These are phyloP conservation scores for Phalera bucephala DNA, from an alignment of 2,888 invertebrate species.

Conservation along the genomic window DNA sequence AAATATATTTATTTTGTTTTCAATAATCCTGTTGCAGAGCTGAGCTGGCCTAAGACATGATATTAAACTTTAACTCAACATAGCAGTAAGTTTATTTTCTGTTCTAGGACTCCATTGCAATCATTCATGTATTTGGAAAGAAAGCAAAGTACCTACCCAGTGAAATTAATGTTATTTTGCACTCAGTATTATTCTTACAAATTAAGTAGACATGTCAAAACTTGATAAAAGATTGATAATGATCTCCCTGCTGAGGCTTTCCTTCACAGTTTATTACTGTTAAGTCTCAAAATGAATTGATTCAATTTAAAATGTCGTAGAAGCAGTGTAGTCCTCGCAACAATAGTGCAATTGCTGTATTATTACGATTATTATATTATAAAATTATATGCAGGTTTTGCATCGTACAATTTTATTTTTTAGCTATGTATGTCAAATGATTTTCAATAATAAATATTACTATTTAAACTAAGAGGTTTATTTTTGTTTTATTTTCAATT, in stretches of 20 bases:
- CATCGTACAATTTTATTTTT: constrained; percentile 81
- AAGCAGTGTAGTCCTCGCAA: constrained; percentile 80
- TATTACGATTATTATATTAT: constrained; percentile 62
- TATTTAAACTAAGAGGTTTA: constrained; percentile 73
- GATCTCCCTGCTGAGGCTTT: constrained; percentile 71
- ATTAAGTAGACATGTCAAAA: constrained; percentile 67
- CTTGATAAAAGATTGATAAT: constrained; percentile 57
- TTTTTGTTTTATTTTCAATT: constrained; percentile 66
- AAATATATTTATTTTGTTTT: constrained; percentile 40
- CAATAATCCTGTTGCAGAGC: constrained; percentile 51
- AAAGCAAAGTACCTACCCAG: constrained; percentile 61
- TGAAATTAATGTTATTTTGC: constrained; percentile 74
- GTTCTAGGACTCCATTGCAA: constrained; percentile 59
- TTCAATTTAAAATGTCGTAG: constrained; percentile 62
- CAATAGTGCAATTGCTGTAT: constrained; percentile 79
- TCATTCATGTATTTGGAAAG: constrained; percentile 41
- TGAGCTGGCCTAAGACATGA: constrained; percentile 71
- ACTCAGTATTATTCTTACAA: constrained; percentile 74
- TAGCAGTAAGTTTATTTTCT: constrained; percentile 57
- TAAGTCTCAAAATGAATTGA: constrained; percentile 62
- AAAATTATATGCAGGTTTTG: constrained; percentile 78
- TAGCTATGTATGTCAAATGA: constrained; percentile 76
- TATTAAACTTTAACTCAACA: constrained; percentile 53
- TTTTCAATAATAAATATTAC: constrained; percentile 78
- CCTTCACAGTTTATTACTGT: constrained; percentile 42